A percentile compares a stretch with the other conserved stretches of the same genome.
These are phyloP conservation scores for Rhamnusium bicolor DNA, from an alignment of 2,888 invertebrate species.

Conservation along the genomic window DNA sequence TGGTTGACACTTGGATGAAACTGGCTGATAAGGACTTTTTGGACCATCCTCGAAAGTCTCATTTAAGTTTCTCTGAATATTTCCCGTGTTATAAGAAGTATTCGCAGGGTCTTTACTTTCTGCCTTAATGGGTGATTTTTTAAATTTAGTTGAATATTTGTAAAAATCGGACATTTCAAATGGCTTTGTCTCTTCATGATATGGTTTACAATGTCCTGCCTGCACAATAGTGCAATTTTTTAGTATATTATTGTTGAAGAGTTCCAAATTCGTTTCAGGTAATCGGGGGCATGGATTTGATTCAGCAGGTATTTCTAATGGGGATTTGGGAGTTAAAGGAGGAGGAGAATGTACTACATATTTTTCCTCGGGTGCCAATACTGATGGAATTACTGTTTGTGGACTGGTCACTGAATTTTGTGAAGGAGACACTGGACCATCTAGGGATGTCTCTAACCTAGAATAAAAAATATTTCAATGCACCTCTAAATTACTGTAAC, in stretches of 20 bases:
- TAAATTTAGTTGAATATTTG: slow-evolving; percentile 97
- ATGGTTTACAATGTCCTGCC: slow-evolving; percentile 91
- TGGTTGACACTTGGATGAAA: slow-evolving; percentile 26
- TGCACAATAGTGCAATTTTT: slow-evolving; percentile 89
- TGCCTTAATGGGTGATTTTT: slow-evolving; percentile 70
- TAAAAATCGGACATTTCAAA: slow-evolving; percentile 99
- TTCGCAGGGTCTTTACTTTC: slow-evolving; percentile 23
- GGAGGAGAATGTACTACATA: slow-evolving; percentile 50
- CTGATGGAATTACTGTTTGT: slow-evolving; percentile 49
- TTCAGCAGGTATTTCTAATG: slow-evolving; percentile 70
- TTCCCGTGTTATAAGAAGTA: slow-evolving; percentile 2
- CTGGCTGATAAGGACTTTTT: slow-evolving; percentile 35
- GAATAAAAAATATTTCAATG: slow-evolving; percentile 44
- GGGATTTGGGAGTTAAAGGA: slow-evolving; percentile 60
- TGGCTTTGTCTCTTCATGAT: slow-evolving; percentile 94
- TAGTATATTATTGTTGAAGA: slow-evolving; percentile 79
- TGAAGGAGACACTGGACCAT: slow-evolving; percentile 63
- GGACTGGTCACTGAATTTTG: slow-evolving; percentile 49
- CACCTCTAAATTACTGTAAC: slow-evolving; percentile 4
- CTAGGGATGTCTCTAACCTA: slow-evolving; percentile 70
- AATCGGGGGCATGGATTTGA: slow-evolving; percentile 66
- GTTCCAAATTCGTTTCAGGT: slow-evolving; percentile 65
- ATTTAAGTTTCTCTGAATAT: slow-evolving; percentile 50
- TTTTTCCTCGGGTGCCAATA: slow-evolving; percentile 59
- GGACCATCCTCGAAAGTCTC: slow-evolving; percentile 54